Percentiles rank a stretch among this genome's conserved stretches.
Conservation (phyloP, 2,888 invertebrate genomes). For the Lasioglossum marginatum region DNA sequence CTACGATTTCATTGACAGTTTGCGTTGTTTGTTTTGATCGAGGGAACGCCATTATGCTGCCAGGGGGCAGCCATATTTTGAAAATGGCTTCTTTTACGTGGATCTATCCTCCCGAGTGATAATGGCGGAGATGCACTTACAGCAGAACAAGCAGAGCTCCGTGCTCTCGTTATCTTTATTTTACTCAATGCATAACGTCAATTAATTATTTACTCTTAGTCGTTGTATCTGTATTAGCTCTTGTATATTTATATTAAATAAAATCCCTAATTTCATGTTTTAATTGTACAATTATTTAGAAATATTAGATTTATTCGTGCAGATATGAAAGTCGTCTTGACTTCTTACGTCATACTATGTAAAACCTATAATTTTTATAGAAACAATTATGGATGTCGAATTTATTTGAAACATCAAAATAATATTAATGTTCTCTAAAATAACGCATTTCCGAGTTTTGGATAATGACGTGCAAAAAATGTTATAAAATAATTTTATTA, state of each 20-base stretch:
- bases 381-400: conserved; percentile 15
- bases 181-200: background rate
- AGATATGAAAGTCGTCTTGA: conserved; percentile 24
- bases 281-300: background rate
- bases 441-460: background rate
- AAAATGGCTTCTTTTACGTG: conserved; percentile 86
- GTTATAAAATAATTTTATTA: conserved; percentile 11
- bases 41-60: conserved; percentile 86
- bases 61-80: conserved; percentile 88
- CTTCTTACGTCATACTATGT: conserved; percentile 58
- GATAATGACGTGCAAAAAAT: background rate
- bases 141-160: conserved; percentile 39
- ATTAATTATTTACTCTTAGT: conserved; percentile 2
- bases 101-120: conserved; percentile 58
- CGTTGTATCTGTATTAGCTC: background rate
- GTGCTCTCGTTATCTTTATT: conserved; percentile 35
- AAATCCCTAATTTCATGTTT: conserved; percentile 9
- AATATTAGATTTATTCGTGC: conserved; percentile 21
- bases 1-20: conserved; percentile 77
- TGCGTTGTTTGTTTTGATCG: conserved; percentile 85
- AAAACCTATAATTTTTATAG: conserved; percentile 25
- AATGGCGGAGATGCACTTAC: conserved; percentile 64
- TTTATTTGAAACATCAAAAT: background rate
- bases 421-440: background rate
- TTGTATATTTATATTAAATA: background rate